phyloP scores from a whole-genome alignment of 64 coral and sea anemone genomes.

The Catalaphyllia jardinei region DNA sequence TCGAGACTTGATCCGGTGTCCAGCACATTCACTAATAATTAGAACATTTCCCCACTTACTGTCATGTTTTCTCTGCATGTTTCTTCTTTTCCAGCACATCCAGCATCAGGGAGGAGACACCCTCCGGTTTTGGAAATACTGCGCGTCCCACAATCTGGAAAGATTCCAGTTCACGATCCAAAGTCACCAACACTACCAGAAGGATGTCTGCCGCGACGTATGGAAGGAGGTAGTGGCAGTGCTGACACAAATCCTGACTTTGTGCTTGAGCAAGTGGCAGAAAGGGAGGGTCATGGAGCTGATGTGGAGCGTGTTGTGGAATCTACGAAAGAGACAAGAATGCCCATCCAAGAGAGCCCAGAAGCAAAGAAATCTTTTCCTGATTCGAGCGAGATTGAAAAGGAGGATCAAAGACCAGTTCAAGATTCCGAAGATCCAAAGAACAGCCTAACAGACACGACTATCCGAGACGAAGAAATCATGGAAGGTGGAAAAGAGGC shows the following conservation, averaged over 20 bases:
- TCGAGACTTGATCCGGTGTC: no score
- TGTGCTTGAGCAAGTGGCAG: not conserved
- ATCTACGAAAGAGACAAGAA: not conserved
- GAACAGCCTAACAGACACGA: no score
- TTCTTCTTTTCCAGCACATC: not conserved
- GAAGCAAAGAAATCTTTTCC: not conserved
- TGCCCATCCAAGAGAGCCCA: not conserved
- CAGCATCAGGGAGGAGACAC: not conserved
- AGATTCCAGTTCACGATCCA: slow-evolving; percentile 31
- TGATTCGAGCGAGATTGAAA: not conserved
- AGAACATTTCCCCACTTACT: no score
- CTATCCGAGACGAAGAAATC: no score
- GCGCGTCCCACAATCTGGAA: not conserved
- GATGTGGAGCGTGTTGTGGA: no score
- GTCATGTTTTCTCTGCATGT: not conserved
- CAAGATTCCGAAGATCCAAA: no score
- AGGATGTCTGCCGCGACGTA: not conserved
- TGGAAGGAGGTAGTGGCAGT: not conserved
- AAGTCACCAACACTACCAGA: not conserved
- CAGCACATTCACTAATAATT: no score
- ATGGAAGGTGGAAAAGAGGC: no score
- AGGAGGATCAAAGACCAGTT: no score
- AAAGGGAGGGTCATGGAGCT: not conserved
- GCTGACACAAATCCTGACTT: not conserved
- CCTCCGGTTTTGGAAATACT: not conserved